A percentile compares a stretch with the other conserved stretches of the same genome.
Conservation (phyloP, 2,888 invertebrate genomes). For the Parnassius orleans region DNA sequence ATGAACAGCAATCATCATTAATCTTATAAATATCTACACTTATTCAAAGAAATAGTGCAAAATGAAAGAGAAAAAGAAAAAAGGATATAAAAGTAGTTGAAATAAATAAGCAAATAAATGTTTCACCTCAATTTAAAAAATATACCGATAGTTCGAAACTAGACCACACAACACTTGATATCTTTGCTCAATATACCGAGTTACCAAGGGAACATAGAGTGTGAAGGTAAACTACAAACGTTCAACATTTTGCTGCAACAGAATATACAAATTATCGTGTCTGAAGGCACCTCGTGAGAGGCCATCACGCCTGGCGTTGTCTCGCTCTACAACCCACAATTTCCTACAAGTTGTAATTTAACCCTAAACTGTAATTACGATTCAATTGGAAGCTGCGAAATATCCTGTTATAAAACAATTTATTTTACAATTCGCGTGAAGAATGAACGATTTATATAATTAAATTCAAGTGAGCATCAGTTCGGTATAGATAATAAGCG, state of each 20-base stretch:
- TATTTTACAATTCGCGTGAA: constrained; percentile 18
- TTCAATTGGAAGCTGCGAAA: constrained; percentile 48
- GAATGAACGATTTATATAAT: constrained; percentile 21
- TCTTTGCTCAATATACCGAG: constrained; percentile 13
- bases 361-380: constrained; percentile 47
- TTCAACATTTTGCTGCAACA: constrained; percentile 39
- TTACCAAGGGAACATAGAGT: constrained; percentile 22
- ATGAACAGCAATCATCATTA: no score
- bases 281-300: constrained; percentile 52
- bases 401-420: constrained; percentile 23
- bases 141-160: constrained; percentile 4
- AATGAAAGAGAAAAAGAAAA: no score
- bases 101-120: no score
- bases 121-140: background rate
- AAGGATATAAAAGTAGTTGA: no score
- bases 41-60: no score
- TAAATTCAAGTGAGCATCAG: constrained; percentile 14
- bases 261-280: constrained; percentile 64
- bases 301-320: constrained; percentile 44
- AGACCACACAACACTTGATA: constrained; percentile 21
- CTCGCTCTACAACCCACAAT: constrained; percentile 48
- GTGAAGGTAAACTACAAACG: constrained; percentile 33
- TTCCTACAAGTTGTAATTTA: constrained; percentile 45
- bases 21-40: no score
- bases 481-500: constrained; percentile 13